Conservation (phyloP, 2,113 vertebrate species). For the Psittacara wagleri region DNA sequence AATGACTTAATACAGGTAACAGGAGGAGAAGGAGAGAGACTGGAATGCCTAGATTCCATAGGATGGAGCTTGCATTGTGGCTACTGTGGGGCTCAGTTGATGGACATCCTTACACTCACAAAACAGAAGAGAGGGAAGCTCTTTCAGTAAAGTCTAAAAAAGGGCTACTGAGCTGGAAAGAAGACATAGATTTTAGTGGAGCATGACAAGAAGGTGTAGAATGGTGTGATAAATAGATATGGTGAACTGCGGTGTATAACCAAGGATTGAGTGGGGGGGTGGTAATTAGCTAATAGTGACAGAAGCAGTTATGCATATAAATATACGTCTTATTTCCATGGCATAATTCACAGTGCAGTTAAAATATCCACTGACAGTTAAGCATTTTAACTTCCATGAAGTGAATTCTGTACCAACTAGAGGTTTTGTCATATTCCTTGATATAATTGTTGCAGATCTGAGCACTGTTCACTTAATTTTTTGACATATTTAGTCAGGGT, state of each 20-base stretch:
- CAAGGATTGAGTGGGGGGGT: not conserved
- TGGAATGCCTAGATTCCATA: not conserved
- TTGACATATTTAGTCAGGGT: constrained; percentile 34
- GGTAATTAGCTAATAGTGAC: not conserved
- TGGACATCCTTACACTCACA: not conserved
- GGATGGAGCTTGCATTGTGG: not conserved
- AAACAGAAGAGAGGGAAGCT: not conserved
- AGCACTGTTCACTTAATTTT: constrained; percentile 52
- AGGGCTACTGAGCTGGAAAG: not conserved
- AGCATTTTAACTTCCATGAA: not conserved
- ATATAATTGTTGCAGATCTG: not conserved
- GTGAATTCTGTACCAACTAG: not conserved
- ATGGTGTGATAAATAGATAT: not conserved
- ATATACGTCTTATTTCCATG: not conserved
- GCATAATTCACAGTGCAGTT: not conserved
- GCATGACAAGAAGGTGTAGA: not conserved
- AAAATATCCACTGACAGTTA: not conserved
- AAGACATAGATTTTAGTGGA: not conserved
- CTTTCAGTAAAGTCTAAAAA: not conserved
- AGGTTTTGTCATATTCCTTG: not conserved
- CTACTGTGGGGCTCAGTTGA: not conserved
- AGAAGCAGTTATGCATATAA: not conserved
- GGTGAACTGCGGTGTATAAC: not conserved
- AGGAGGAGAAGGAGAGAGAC: not conserved
- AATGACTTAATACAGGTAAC: not conserved